Conservation (phyloP, 1,140 invertebrate species). For the Glomeris maerens region DNA sequence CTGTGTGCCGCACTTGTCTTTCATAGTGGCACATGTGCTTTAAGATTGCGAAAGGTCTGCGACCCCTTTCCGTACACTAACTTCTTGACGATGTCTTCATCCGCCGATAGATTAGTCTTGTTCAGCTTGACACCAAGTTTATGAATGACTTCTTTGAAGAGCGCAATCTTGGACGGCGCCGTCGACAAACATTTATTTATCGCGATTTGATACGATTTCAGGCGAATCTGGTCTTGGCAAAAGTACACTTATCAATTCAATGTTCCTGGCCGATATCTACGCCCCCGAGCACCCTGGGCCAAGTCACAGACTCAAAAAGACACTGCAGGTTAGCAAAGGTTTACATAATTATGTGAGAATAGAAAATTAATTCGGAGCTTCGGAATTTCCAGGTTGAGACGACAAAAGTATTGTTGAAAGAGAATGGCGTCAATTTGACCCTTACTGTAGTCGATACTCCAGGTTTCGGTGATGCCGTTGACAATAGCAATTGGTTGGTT, state of each 20-base stretch:
- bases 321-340: slow-evolving; percentile 49
- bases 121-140: too few relatives aligned
- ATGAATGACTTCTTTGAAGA: too few relatives aligned
- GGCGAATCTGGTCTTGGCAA: slow-evolving; percentile 95
- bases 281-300: slow-evolving; percentile 77
- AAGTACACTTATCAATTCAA: slow-evolving; percentile 97
- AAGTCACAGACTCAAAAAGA: slow-evolving; percentile 77
- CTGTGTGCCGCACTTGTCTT: too few relatives aligned
- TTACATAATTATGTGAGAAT: too few relatives aligned
- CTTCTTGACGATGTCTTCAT: too few relatives aligned
- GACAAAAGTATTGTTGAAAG: slow-evolving; percentile 64
- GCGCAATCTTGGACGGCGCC: too few relatives aligned
- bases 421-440: slow-evolving; percentile 40
- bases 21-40: slow-evolving; percentile 33
- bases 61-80: slow-evolving; percentile 42
- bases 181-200: too few relatives aligned
- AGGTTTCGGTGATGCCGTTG: slow-evolving; percentile 50
- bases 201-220: too few relatives aligned
- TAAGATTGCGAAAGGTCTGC: slow-evolving; percentile 39
- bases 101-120: too few relatives aligned
- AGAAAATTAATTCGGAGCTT: neutral
- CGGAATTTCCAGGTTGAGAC: slow-evolving; percentile 59
- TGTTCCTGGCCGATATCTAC: slow-evolving; percentile 96
- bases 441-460: slow-evolving; percentile 51
- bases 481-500: slow-evolving; percentile 46